phyloP scores from a whole-genome alignment of 2,888 invertebrate species.

The Xestia sexstrigata region DNA sequence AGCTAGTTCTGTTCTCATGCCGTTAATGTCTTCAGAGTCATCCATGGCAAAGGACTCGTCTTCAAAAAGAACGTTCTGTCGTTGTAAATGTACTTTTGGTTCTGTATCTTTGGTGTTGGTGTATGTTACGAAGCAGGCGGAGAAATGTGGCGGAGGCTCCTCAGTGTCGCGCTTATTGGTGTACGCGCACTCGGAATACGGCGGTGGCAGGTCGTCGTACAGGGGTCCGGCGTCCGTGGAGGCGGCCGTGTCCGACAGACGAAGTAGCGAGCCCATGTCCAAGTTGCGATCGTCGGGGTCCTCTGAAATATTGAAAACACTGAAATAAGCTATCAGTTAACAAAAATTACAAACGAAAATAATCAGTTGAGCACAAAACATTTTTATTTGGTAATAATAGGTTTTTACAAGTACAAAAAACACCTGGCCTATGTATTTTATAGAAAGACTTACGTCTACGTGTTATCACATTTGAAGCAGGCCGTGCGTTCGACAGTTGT shows the following conservation, averaged over 20 bases:
- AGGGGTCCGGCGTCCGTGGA: constrained; percentile 39
- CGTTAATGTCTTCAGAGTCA: constrained; percentile 1
- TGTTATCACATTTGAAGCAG: constrained; percentile 74
- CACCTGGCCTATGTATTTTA: neutral
- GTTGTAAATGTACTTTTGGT: constrained; percentile 72
- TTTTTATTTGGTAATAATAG: too few species aligned
- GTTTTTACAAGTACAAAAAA: neutral
- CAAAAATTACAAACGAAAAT: neutral
- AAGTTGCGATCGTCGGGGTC: constrained; percentile 39
- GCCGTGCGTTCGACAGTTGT: constrained; percentile 69
- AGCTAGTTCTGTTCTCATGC: constrained; percentile 34
- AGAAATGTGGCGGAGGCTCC: constrained; percentile 83
- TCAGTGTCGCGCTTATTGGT: constrained; percentile 58
- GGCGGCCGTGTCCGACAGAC: constrained; percentile 36
- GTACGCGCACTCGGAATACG: constrained; percentile 77
- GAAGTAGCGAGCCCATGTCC: constrained; percentile 22
- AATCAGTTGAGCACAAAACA: neutral
- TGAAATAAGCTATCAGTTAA: neutral
- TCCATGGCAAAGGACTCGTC: neutral
- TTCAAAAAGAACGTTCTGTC: constrained; percentile 16
- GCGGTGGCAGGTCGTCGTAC: constrained; percentile 77
- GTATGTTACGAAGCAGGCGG: constrained; percentile 77
- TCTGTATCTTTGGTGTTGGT: constrained; percentile 72
- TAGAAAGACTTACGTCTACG: constrained; percentile 76
- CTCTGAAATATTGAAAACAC: constrained; percentile 58